Evolutionary conservation across 1,140 invertebrate genomes (phyloP), one percentile per base, ranked within the genome.

Genomic region (Wiebesia pumilae): DNA sequence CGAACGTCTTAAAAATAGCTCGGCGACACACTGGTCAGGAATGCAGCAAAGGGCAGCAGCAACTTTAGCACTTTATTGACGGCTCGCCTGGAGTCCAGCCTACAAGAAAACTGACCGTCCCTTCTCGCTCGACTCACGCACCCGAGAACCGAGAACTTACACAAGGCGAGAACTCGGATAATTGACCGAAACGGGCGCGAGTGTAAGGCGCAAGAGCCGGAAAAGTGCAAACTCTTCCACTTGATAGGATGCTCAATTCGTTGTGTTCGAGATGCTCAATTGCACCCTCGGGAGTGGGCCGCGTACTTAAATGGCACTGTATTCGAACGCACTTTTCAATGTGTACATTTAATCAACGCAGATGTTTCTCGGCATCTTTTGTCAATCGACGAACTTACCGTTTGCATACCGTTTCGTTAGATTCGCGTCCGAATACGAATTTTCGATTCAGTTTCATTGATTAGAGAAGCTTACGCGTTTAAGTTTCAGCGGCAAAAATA

Each of bases 1-100:
- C 89, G 89, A 87, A 58, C 71, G 82, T 88, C 89, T 93, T 92
- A 92, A 93, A 77, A 93, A 93, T 93, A 93, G 91, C 91, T 69
- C 43, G 88, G 88, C 92, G 92, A 92, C 93, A 92, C 92, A 93
- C 91, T 91, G 90, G 83, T 89, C 88, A 91, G 89, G 92, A 93
- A 93, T 93, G 92, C 91, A 81, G 65, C 78, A 92, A 93, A 90
- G 91, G 92, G 92, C 91, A 92, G 89, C 82, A 88, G 81, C 27
- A 89, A 87, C 90, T n/a, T n/a, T 24, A n/a, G 40, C 33, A 69
- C 91, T 92, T 92, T 92, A 92, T 92, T 91, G 90, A 90, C 89
- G 90, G 88, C 86, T 89, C 87, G 88, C 89, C 87, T 86, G 86
- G 58, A 87, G 73, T 78, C 38, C 40, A 43, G 83, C 47, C 51